These are phyloP conservation scores for Drosophila sulfurigaster DNA, from an alignment of 1,140 invertebrate species.

Conservation along the genomic window DNA sequence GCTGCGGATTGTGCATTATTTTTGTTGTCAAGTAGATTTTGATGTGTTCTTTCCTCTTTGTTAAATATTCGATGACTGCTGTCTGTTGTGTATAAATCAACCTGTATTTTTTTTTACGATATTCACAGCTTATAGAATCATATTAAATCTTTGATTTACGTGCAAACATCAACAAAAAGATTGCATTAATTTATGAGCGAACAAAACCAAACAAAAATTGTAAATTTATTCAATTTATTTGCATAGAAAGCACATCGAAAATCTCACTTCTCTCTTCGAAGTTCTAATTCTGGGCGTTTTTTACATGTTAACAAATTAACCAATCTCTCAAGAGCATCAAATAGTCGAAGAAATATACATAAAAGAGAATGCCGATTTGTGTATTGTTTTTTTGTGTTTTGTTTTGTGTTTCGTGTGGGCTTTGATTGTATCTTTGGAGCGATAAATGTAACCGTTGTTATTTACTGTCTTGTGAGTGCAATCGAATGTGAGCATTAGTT, in stretches of 20 bases:
- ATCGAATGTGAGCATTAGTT: conserved; percentile 23
- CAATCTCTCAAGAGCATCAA: conserved; percentile 8
- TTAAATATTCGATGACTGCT: conserved; percentile 39
- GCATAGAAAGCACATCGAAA: conserved; percentile 45
- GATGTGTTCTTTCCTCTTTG: conserved; percentile 4
- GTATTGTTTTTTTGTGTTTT: conserved; percentile 7
- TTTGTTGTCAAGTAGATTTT: neutral
- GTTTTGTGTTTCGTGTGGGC: conserved; percentile 1
- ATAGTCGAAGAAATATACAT: conserved; percentile 8
- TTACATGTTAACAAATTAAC: conserved; percentile 19
- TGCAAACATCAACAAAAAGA: conserved; percentile 22
- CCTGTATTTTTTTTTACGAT: neutral
- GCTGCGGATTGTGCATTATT: conserved; percentile 20
- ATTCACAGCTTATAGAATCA: conserved; percentile 20
- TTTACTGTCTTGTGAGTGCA: conserved; percentile 23
- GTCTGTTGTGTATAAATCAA: conserved; percentile 44
- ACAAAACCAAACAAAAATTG: conserved; percentile 5
- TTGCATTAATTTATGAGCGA: conserved; percentile 16
- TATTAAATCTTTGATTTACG: conserved; percentile 27
- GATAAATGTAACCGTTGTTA: conserved; percentile 30
- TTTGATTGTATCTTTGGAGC: conserved; percentile 8
- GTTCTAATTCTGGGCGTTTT: conserved; percentile 29
- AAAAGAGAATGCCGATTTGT: conserved; percentile 41
- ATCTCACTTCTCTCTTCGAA: conserved; percentile 8
- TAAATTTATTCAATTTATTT: conserved; percentile 40